Evolutionary conservation across 1,140 invertebrate species (phyloP).

Genomic region (Dreissena rostriformis): DNA sequence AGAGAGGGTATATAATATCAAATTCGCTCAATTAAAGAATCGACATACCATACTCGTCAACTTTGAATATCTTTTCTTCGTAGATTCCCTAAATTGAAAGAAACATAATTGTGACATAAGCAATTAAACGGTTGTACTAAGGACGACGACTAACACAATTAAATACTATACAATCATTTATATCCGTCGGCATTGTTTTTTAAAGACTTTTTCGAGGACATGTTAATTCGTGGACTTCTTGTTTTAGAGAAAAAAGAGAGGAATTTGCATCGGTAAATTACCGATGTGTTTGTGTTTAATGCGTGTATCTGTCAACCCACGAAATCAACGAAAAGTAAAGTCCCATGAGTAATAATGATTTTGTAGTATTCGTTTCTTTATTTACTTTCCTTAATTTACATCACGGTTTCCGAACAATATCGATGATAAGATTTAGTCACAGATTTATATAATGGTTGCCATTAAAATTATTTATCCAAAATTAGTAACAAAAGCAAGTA

Average conservation of each 20-base stretch:
- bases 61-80: constrained; percentile 54
- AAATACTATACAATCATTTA: neutral
- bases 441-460: neutral
- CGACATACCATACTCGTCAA: constrained; percentile 52
- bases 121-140: neutral
- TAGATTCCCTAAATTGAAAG: constrained; percentile 45
- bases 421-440: neutral
- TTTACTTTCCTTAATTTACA: neutral
- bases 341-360: no score
- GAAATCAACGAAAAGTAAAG: no score
- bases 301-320: no score
- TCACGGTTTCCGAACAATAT: neutral
- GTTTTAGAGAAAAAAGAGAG: no score
- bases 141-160: neutral
- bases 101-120: no score
- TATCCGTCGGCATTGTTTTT: no score
- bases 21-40: neutral
- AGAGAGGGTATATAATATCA: no score
- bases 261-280: no score
- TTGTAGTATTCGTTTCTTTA: neutral
- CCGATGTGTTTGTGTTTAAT: no score
- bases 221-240: no score
- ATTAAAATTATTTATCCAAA: neutral
- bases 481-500: neutral
- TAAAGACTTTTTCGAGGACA: no score